phyloP scores from a whole-genome alignment of 2,888 invertebrate species.

The Epicampocera succincta region DNA sequence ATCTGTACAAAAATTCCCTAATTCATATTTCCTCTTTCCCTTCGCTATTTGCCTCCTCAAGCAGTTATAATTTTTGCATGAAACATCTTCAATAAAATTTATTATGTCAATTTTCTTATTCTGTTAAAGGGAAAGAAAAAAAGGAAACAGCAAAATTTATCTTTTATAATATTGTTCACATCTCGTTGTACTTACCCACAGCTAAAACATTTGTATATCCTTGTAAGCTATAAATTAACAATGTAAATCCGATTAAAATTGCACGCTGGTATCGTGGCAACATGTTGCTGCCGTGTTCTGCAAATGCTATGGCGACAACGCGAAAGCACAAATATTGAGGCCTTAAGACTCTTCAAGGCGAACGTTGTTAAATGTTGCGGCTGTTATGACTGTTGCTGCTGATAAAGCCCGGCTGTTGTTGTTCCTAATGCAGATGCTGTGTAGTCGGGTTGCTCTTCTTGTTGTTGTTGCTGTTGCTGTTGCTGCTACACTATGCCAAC shows the following conservation, averaged over 20 bases:
- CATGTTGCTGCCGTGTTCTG: constrained; percentile 68
- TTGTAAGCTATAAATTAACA: constrained; percentile 76
- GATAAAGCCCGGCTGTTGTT: constrained; percentile 8
- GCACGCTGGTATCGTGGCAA: constrained; percentile 73
- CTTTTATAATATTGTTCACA: background rate
- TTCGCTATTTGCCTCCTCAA: no score
- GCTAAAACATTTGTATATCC: constrained; percentile 67
- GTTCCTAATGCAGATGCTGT: background rate
- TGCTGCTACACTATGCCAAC: constrained; percentile 13
- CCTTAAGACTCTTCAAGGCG: constrained; percentile 47
- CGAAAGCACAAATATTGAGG: constrained; percentile 63
- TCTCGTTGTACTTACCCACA: constrained; percentile 65
- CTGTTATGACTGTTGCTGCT: constrained; percentile 4
- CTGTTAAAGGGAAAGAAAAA: background rate
- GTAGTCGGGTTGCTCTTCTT: background rate
- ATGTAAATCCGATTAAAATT: constrained; percentile 78
- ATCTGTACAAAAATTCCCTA: no score
- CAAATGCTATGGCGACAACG: constrained; percentile 51
- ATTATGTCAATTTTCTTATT: constrained; percentile 6
- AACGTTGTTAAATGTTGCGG: constrained; percentile 39
- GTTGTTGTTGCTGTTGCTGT: constrained; percentile 20
- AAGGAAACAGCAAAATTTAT: background rate
- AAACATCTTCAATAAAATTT: constrained; percentile 15
- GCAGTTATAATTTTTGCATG: no score
- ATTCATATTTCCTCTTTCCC: no score